Evolutionary conservation across 2,113 vertebrate species (phyloP).

Genomic region (Climacteris rufus): DNA sequence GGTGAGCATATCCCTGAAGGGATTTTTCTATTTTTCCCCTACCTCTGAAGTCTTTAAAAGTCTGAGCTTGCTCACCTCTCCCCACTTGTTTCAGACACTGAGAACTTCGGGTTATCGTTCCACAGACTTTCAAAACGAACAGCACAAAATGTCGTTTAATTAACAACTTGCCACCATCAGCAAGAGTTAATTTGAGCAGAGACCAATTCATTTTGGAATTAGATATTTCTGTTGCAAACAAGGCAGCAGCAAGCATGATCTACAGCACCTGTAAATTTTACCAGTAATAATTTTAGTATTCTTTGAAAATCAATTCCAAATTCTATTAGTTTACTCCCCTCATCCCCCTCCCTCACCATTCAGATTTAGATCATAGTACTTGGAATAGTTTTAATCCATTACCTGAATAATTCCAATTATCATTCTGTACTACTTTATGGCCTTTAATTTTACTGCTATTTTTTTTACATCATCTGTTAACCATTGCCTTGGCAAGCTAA

Average conservation of each 20-base stretch:
- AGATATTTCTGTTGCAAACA: conserved; percentile 41
- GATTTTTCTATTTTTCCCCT: not conserved
- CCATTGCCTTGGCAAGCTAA: not conserved
- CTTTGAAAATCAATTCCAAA: conserved; percentile 50
- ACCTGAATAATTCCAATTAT: conserved; percentile 43
- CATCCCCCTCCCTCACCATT: not conserved
- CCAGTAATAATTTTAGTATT: conserved; percentile 43
- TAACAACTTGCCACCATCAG: conserved; percentile 58
- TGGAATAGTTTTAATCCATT: conserved; percentile 30
- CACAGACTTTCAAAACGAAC: not conserved
- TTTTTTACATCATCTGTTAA: not conserved
- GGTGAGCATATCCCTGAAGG: not conserved
- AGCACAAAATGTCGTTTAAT: conserved; percentile 32
- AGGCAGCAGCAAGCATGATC: not conserved
- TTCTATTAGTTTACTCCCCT: conserved; percentile 7
- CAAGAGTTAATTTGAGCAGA: conserved; percentile 52
- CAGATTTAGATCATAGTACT: conserved; percentile 9
- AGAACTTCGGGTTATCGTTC: conserved; percentile 10
- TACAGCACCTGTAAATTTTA: conserved; percentile 30
- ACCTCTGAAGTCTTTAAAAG: not conserved
- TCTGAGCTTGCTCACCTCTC: not conserved
- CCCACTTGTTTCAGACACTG: not conserved
- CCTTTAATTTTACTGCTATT: not conserved
- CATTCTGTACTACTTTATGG: not conserved
- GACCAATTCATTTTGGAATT: conserved; percentile 35